phyloP scores from a whole-genome alignment of 2,113 vertebrate species.

The Ceyx cyanopectus region DNA sequence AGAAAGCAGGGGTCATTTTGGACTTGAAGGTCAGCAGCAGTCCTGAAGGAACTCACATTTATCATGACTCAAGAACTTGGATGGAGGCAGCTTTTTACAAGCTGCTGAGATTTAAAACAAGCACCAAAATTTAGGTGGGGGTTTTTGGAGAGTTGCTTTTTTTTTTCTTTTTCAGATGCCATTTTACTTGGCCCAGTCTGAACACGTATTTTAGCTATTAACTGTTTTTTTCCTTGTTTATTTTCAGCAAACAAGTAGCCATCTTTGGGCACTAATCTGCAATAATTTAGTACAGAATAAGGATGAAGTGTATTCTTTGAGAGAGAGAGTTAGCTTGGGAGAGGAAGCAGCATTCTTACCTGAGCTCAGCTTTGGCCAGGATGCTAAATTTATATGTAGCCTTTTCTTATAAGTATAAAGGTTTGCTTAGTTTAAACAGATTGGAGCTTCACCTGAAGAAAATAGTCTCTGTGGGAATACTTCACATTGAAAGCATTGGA shows the following conservation, averaged over 20 bases:
- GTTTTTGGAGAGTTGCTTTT: not conserved
- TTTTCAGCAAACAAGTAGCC: not conserved
- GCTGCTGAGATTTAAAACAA: not conserved
- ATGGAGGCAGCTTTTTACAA: not conserved
- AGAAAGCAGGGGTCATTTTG: slow-evolving; percentile 19
- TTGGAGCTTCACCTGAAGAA: not conserved
- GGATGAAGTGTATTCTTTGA: not conserved
- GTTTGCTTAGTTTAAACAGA: not conserved
- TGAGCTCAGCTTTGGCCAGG: not conserved
- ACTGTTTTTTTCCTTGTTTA: not conserved
- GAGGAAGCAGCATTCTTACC: not conserved
- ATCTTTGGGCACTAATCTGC: not conserved
- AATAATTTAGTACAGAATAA: not conserved
- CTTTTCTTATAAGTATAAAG: not conserved
- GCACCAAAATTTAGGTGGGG: not conserved
- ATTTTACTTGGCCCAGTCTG: not conserved
- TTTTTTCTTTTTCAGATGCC: not conserved
- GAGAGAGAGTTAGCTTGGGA: not conserved
- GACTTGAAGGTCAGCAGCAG: not conserved
- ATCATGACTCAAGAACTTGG: not conserved
- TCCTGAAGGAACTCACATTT: not conserved
- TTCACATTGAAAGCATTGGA: not conserved
- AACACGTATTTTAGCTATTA: not conserved
- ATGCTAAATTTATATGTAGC: not conserved
- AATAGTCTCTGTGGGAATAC: not conserved